Conservation (phyloP, 2,797 vertebrate genomes). For the Poecilia velifera region DNA sequence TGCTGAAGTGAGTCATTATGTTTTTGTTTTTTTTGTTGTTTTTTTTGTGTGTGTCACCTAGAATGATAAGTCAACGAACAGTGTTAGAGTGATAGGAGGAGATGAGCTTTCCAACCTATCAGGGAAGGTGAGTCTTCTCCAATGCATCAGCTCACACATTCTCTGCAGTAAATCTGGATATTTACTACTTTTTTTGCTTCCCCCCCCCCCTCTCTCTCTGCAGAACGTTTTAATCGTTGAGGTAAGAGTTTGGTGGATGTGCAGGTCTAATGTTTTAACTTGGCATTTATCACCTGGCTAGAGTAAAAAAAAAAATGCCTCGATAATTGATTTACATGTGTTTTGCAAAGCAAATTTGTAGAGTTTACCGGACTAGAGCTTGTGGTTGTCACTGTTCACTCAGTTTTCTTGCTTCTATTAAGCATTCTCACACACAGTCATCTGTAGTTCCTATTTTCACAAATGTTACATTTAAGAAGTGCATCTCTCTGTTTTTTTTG, state of each 20-base stretch:
- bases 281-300: background rate
- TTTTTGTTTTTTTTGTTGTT: background rate
- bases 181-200: conserved; percentile 1
- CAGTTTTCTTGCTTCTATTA: background rate
- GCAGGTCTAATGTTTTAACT: background rate
- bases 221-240: conserved; percentile 91
- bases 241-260: conserved; percentile 72
- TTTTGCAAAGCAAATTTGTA: conserved; percentile 7
- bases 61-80: conserved; percentile 83
- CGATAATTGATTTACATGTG: conserved; percentile 1
- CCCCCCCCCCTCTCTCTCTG: background rate
- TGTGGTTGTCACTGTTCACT: background rate
- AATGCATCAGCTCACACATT: background rate
- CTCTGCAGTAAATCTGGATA: background rate
- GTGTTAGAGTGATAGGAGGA: conserved; percentile 83
- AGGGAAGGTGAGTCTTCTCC: conserved; percentile 78
- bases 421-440: background rate
- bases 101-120: conserved; percentile 81
- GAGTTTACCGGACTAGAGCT: background rate
- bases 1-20: background rate
- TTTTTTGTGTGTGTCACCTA: conserved; percentile 43
- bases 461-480: background rate
- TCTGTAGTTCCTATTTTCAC: background rate
- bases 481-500: background rate
- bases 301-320: background rate